Base-by-base conservation (phyloP, 2,797 vertebrate species). In the Paguma larvata region DNA sequence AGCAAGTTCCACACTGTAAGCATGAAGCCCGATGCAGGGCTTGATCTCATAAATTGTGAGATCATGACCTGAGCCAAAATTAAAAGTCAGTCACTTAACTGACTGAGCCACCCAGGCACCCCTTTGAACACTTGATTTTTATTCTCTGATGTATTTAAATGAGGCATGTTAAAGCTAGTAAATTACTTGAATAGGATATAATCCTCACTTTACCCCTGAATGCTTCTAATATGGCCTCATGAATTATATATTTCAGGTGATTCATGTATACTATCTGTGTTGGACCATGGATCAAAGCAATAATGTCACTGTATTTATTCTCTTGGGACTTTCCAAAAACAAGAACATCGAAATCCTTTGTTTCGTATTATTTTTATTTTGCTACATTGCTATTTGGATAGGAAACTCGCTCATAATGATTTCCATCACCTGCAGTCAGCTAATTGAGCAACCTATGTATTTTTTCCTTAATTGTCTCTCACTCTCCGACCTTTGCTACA, bases 261-360 rank as follows among this genome's bases (percentile, higher is more conserved):
- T 77, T 46, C 4, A 25, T 75, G 41, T 75, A 56, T 38, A 46
- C 56, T 65, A 0, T 34, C 30, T 25, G 13, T 19, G 2, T 5
- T 53, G 75, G 46, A 53, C 48, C 32, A 78, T 78, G 75, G 48
- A 78, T 51, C 30, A 78, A 53, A n/a, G 75, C 18, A 78, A 78
- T 53, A 78, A 78, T 51, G 32, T 59, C 34, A 97, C 94, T 19
- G 46, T 73, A 1, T 94, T 97, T 44, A 88, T 95, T 44, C 70
- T 95, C 27, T 48, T 97, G 83, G 94, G 91, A 83, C 84, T 95
- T 44, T 95, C 87, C 30, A n/a, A 48, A 53, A 88, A 79, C 23
- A 77, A 75, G 62, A 87, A 78, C 6, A 93, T 59, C 30, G 96
- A 95, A 84, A 23, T 72, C 11, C 12, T 95, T 1, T 97, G 92